Evolutionary conservation across 2,797 vertebrate genomes (phyloP).

Genomic region (Rhinoraja longicauda): DNA sequence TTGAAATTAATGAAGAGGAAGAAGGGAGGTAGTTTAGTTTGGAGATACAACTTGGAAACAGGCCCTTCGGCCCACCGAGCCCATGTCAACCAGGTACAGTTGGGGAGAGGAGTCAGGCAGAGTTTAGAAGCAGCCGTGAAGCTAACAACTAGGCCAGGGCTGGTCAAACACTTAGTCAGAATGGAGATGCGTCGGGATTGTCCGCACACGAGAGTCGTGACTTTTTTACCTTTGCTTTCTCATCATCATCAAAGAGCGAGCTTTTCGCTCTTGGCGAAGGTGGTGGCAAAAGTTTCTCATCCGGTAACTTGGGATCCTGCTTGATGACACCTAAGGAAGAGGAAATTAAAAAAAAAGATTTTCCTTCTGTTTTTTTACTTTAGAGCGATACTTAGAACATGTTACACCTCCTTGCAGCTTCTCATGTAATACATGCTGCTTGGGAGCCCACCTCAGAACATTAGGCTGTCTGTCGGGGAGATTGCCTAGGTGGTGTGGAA

Average conservation of each 20-base stretch:
- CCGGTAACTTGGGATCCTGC: slow-evolving; percentile 73
- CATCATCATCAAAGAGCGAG: slow-evolving; percentile 81
- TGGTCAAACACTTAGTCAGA: not conserved
- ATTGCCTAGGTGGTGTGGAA: not conserved
- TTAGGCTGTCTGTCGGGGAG: not conserved
- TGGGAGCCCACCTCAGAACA: not conserved
- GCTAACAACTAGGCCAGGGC: not conserved
- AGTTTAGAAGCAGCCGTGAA: not conserved
- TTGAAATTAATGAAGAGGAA: not conserved
- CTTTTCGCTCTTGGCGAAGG: slow-evolving; percentile 68
- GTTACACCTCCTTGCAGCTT: not conserved
- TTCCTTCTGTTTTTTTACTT: no score
- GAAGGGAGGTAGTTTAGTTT: not conserved
- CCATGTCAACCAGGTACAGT: not conserved
- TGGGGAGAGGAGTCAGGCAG: not conserved
- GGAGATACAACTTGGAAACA: no score
- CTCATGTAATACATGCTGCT: not conserved
- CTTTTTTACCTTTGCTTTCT: slow-evolving; percentile 69
- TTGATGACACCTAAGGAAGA: slow-evolving; percentile 70
- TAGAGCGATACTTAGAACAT: not conserved
- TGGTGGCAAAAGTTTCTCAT: slow-evolving; percentile 68
- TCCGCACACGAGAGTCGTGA: no score
- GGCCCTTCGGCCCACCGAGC: no score
- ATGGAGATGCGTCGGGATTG: not conserved
- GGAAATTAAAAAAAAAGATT: no score